Conservation (phyloP, 2,113 vertebrate genomes). For the Engystomops pustulosus region DNA sequence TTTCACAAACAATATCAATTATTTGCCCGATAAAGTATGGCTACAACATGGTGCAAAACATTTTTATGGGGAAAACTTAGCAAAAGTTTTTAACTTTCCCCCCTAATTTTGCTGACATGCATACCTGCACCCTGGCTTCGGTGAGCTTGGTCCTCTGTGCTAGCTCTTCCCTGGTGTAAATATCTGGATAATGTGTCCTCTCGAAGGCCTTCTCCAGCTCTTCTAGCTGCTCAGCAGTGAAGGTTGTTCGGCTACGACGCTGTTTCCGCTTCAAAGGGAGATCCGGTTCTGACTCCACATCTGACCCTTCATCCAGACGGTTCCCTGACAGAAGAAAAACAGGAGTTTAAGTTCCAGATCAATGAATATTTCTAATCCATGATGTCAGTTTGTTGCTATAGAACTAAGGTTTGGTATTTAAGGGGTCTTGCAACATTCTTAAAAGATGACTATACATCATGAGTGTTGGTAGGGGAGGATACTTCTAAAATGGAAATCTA, state of each 20-base stretch:
- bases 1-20: too few species aligned
- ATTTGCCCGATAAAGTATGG: too few species aligned
- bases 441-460: too few species aligned
- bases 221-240: constrained; percentile 97
- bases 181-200: constrained; percentile 97
- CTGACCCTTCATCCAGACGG: constrained; percentile 92
- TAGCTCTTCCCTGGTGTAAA: constrained; percentile 96
- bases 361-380: neutral
- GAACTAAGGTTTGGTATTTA: too few species aligned
- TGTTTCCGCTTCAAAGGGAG: constrained; percentile 97
- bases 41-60: too few species aligned
- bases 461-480: too few species aligned
- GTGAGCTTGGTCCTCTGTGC: constrained; percentile 98
- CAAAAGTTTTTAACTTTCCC: too few species aligned
- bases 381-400: neutral
- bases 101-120: constrained; percentile 49
- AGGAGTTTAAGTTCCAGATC: neutral
- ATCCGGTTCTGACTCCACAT: constrained; percentile 94
- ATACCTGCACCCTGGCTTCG: constrained; percentile 94
- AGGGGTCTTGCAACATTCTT: too few species aligned
- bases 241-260: constrained; percentile 94
- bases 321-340: constrained; percentile 76
- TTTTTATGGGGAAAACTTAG: too few species aligned
- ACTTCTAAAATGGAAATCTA: too few species aligned
- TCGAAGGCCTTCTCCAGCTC: constrained; percentile 98